phyloP scores from a whole-genome alignment of 2,113 vertebrate genomes.

The Sorex araneus region DNA sequence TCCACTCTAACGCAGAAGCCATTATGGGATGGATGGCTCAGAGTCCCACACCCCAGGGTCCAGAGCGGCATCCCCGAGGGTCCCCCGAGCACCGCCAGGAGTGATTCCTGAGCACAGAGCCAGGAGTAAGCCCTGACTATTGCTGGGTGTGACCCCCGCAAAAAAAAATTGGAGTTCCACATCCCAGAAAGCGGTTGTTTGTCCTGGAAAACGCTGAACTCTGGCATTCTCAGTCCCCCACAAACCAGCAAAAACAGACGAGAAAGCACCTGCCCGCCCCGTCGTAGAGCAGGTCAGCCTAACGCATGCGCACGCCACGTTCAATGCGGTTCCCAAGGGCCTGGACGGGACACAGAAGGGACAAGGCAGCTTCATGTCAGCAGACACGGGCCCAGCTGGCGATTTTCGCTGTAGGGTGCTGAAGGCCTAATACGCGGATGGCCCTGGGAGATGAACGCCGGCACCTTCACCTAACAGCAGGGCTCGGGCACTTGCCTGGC shows the following conservation, averaged over 20 bases:
- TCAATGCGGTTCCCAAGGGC: neutral
- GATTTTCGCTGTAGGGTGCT: neutral
- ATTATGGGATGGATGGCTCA: neutral
- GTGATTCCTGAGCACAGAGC: too few species aligned
- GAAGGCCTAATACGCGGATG: slow-evolving; percentile 23
- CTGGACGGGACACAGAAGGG: neutral
- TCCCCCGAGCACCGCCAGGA: too few species aligned
- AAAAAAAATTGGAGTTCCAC: neutral
- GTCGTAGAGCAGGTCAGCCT: neutral
- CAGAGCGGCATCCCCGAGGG: too few species aligned
- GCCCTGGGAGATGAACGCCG: slow-evolving; percentile 7
- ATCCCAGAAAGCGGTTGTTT: slow-evolving; percentile 54
- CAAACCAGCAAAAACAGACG: neutral
- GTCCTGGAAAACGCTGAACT: slow-evolving; percentile 33
- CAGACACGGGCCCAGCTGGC: slow-evolving; percentile 12
- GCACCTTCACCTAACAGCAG: slow-evolving; percentile 40
- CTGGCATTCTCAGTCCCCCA: neutral
- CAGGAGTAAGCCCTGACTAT: too few species aligned
- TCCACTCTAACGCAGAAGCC: neutral
- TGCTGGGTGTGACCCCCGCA: too few species aligned
- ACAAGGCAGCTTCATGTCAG: neutral
- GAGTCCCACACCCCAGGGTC: too few species aligned
- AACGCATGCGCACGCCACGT: neutral
- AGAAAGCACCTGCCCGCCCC: neutral
- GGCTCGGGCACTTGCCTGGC: too few species aligned